phyloP scores from a whole-genome alignment of 2,113 vertebrate species.

The Thermophis baileyi region DNA sequence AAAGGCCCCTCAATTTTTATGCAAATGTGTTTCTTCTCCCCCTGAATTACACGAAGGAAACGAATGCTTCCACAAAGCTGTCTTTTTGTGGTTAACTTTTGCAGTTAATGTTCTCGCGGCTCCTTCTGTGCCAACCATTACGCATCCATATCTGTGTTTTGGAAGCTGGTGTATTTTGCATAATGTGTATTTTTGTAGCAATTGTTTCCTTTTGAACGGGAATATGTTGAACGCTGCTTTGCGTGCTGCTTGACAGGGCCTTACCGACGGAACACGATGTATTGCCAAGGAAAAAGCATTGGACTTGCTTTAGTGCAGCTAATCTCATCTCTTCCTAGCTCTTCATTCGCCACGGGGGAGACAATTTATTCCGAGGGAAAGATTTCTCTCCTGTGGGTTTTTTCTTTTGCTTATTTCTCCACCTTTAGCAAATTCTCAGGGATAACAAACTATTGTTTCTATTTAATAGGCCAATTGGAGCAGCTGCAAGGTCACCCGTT shows the following conservation, averaged over 20 bases:
- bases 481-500: neutral
- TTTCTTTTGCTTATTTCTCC: neutral
- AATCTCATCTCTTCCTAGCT: slow-evolving; percentile 2
- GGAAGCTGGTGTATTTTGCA: slow-evolving; percentile 5
- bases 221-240: neutral
- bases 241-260: neutral
- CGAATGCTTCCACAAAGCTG: neutral
- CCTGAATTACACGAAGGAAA: neutral
- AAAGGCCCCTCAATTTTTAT: neutral
- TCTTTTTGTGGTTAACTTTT: neutral
- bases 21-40: neutral
- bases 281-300: neutral
- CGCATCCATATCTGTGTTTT: neutral
- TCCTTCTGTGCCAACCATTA: neutral
- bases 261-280: neutral
- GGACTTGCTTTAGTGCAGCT: neutral
- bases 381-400: neutral
- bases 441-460: neutral
- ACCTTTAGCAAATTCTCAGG: neutral
- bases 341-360: neutral
- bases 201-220: slow-evolving; percentile 4
- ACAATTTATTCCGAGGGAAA: neutral
- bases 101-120: neutral
- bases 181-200: slow-evolving; percentile 15
- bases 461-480: neutral